Base-by-base conservation (phyloP, 1,140 invertebrate genomes). In the Aricia agestis region DNA sequence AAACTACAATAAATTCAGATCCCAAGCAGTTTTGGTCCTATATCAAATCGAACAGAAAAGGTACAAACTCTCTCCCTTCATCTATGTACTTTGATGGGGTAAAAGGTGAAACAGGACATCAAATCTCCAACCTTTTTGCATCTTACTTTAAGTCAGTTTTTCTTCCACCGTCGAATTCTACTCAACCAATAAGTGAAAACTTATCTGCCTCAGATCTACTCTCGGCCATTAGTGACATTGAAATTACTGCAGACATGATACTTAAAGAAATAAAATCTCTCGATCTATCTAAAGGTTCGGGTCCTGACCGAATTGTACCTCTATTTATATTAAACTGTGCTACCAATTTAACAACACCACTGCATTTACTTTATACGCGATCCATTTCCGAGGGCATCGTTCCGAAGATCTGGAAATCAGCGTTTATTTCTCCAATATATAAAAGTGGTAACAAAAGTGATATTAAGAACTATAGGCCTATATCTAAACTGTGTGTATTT, bases 401-500 rank as follows among this genome's bases (percentile, higher is more conserved):
- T 15, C 77, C 77, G n/a, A 45, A 25, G 13, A 72, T 76, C 1
- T 82, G 78, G 77, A 82, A 79, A 61, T 63, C 72, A 1, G 78
- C 78, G 13, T 78, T 71, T 59, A 74, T 80, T 10, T 74, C 74
- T 0, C 77, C 77, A 4, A 67, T 82, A 11, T 68, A 72, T 41
- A 82, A 78, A 70, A 77, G 70, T 15, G 76, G 74, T 6, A 41
- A 52, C 13, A 76, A 74, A 72, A 25, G 17, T 41, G 61, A 73
- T 5, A 36, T 76, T n/a, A 45, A 67, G n/a, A 77, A 79, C 31
- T 80, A 80, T 69, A 58, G 72, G 18, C 67, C 74, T 0, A 77
- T 79, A 15, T 77, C 78, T 0, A 79, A 78, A 58, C 42, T 79
- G 19, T 78, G 76, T 42, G 6, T 80, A 1, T 75, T 82, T 69